These are phyloP conservation scores for Lycophotia porphyrea DNA, from an alignment of 2,888 invertebrate genomes.

Conservation along the genomic window DNA sequence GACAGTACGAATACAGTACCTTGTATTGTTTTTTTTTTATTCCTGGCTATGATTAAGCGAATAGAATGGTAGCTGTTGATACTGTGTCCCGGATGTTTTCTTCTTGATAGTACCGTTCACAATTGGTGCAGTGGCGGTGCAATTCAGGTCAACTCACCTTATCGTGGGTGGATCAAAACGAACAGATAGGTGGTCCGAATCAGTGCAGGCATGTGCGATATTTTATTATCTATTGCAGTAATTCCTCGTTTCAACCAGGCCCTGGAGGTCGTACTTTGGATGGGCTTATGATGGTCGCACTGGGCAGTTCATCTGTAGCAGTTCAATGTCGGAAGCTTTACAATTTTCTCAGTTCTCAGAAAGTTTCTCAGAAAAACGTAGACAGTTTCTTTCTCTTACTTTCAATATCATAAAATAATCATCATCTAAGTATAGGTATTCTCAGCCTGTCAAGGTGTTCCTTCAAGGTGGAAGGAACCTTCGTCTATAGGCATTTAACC, in stretches of 20 bases:
- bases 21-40: conserved; percentile 5
- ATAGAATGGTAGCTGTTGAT: background rate
- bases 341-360: background rate
- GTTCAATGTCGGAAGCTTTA: background rate
- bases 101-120: background rate
- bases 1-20: background rate
- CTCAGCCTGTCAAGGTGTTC: background rate
- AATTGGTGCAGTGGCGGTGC: background rate
- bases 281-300: background rate
- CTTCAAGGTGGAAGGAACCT: conserved; percentile 16
- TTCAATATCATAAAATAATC: background rate
- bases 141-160: too few species aligned
- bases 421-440: background rate
- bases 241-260: background rate
- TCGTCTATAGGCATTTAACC: conserved; percentile 5
- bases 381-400: background rate
- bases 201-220: background rate
- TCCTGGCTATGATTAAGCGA: background rate
- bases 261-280: background rate
- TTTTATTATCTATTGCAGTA: background rate
- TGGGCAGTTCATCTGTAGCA: background rate
- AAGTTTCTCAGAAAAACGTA: background rate
- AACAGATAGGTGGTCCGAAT: too few species aligned
- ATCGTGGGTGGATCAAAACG: background rate
- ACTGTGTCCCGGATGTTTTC: conserved; percentile 18